Evolutionary conservation across 2,888 invertebrate species (phyloP).

Genomic region (Copidosoma aretas): DNA sequence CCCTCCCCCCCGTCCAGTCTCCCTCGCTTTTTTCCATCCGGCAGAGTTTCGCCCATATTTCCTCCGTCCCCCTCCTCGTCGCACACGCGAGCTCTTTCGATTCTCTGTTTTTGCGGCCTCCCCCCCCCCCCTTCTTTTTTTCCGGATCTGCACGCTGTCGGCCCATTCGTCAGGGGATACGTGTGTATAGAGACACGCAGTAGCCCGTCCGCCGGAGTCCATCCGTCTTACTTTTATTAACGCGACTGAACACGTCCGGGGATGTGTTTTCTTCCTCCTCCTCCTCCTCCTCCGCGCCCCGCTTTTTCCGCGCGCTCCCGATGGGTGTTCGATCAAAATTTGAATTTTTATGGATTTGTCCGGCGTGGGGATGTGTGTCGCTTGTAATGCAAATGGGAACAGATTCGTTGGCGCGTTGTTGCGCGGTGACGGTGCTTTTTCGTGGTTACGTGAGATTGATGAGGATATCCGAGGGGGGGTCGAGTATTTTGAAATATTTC

Average conservation of each 20-base stretch:
- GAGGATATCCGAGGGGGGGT: too few relatives aligned
- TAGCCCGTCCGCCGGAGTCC: constrained; percentile 9
- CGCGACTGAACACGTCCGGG: constrained; percentile 2
- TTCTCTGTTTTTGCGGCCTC: neutral
- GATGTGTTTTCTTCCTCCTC: neutral
- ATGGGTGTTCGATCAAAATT: neutral
- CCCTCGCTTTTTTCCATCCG: too few relatives aligned
- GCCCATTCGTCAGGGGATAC: neutral
- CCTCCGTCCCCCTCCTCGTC: neutral
- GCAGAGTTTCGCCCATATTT: constrained; percentile 27
- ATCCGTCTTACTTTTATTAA: constrained; percentile 37
- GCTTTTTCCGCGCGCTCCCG: neutral
- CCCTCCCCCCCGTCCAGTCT: neutral
- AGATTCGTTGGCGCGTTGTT: too few relatives aligned
- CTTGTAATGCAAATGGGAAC: neutral
- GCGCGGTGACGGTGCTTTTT: too few relatives aligned
- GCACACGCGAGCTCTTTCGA: neutral
- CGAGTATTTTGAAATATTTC: too few relatives aligned
- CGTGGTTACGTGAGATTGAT: too few relatives aligned
- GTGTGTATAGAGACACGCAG: neutral
- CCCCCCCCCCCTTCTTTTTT: neutral
- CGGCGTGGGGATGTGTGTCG: neutral
- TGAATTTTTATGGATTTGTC: constrained; percentile 1
- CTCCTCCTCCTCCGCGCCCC: neutral
- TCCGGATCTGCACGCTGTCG: neutral